phyloP scores from a whole-genome alignment of 2,888 invertebrate species.

The Pammene aurita region DNA sequence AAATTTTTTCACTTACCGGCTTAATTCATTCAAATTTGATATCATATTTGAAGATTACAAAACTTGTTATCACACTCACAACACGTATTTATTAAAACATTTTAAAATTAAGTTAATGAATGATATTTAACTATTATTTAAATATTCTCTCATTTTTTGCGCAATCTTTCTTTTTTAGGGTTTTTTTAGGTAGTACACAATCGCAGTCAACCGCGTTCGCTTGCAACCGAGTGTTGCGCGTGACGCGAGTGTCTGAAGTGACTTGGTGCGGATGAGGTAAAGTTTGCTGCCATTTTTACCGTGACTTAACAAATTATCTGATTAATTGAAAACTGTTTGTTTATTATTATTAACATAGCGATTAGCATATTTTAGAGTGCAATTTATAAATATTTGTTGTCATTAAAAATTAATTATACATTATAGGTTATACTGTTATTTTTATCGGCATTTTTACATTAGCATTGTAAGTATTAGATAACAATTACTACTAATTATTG shows the following conservation, averaged over 20 bases:
- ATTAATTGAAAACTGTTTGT: too few relatives aligned
- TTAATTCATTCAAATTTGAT: not conserved
- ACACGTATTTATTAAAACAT: not conserved
- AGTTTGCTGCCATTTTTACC: not conserved
- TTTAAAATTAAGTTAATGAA: not conserved
- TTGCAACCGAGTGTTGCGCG: conserved; percentile 6
- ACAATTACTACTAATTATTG: too few relatives aligned
- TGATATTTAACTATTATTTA: not conserved
- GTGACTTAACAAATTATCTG: not conserved
- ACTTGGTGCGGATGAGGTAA: conserved; percentile 1
- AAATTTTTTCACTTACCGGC: not conserved
- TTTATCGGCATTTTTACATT: too few relatives aligned
- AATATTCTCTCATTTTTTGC: not conserved
- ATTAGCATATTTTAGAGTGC: too few relatives aligned
- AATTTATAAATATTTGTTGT: too few relatives aligned
- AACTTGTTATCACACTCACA: conserved; percentile 2
- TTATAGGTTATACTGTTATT: too few relatives aligned
- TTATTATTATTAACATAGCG: too few relatives aligned
- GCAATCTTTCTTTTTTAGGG: not conserved
- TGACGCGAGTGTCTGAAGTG: conserved; percentile 5
- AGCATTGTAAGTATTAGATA: too few relatives aligned
- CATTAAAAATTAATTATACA: too few relatives aligned
- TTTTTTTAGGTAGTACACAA: not conserved
- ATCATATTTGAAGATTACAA: not conserved
- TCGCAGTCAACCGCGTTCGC: not conserved